A percentile compares a stretch with the other conserved stretches of the same genome.
These are phyloP conservation scores for Ceratosolen fusciceps DNA, from an alignment of 1,140 invertebrate genomes.

Conservation along the genomic window DNA sequence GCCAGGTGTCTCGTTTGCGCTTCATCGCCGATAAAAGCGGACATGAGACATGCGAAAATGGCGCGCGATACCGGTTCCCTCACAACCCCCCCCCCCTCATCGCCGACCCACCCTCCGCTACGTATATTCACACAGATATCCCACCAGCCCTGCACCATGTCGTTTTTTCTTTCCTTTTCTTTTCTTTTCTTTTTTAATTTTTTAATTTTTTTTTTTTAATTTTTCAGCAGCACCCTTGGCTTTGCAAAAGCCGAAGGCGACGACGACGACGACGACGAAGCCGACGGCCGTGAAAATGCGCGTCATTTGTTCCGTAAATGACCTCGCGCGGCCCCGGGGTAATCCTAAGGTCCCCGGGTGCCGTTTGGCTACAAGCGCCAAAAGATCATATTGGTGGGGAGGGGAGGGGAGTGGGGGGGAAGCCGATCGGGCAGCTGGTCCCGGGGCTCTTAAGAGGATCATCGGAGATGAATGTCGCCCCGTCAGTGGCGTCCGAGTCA, in stretches of 20 bases:
- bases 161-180: too few species aligned
- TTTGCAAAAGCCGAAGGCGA: conserved; percentile 58
- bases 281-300: conserved; percentile 51
- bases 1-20: conserved; percentile 42
- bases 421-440: conserved; percentile 55
- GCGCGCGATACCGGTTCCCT: neutral
- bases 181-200: too few species aligned
- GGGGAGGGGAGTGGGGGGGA: neutral
- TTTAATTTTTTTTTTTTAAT: too few species aligned
- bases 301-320: conserved; percentile 61
- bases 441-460: neutral
- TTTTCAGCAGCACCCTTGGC: conserved; percentile 51
- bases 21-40: conserved; percentile 30
- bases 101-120: too few species aligned
- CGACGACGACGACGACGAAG: too few species aligned
- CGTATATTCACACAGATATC: too few species aligned
- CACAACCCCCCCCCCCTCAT: neutral
- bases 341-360: conserved; percentile 47
- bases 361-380: conserved; percentile 6
- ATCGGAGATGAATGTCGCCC: neutral
- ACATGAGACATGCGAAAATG: neutral
- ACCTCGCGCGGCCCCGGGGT: conserved; percentile 53
- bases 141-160: too few species aligned
- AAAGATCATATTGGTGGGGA: neutral
- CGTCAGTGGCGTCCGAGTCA: neutral